These are phyloP conservation scores for Neoitamus cyanurus DNA, from an alignment of 2,888 invertebrate species.

Conservation along the genomic window DNA sequence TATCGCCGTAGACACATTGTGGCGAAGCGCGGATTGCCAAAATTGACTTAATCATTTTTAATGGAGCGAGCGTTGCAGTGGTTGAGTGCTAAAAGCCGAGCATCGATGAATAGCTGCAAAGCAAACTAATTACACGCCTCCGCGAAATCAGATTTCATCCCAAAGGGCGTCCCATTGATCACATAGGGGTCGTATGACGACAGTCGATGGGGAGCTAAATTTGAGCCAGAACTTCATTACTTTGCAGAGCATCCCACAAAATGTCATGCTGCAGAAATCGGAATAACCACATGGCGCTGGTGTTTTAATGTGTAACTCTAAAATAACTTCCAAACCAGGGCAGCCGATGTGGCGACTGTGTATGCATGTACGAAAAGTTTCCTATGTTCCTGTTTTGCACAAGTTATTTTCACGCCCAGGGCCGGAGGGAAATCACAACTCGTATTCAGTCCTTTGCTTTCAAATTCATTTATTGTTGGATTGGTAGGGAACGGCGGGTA, in stretches of 20 bases:
- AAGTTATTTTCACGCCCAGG: neutral
- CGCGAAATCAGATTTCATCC: neutral
- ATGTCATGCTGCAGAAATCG: neutral
- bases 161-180: neutral
- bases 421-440: neutral
- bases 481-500: no score
- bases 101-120: neutral
- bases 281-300: neutral
- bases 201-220: neutral
- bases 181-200: neutral
- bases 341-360: neutral
- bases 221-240: neutral
- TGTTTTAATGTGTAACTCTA: neutral
- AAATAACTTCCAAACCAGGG: neutral
- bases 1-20: neutral
- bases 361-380: neutral
- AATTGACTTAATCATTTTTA: slow-evolving; percentile 22
- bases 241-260: neutral
- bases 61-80: neutral
- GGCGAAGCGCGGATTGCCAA: neutral
- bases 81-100: neutral
- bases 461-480: neutral
- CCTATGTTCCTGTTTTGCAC: neutral
- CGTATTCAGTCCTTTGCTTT: neutral
- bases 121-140: neutral